Base-by-base conservation (phyloP, 92 coral and sea anemone genomes). In the Hydrozoanthus gracilis region DNA sequence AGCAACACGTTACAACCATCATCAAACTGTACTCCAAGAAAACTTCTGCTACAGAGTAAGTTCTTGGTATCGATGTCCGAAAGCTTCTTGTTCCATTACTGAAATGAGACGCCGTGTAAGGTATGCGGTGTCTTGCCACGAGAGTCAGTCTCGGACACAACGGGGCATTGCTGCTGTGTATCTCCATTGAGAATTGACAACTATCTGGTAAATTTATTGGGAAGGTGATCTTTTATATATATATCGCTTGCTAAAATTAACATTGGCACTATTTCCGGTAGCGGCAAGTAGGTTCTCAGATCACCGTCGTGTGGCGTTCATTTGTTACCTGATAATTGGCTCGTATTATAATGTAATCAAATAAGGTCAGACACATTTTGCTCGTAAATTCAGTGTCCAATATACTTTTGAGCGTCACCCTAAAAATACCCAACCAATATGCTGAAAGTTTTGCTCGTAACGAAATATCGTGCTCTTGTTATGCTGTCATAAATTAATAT, bases 41-140 rank as follows among this genome's bases (percentile, higher is more conserved):
- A 15, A 50, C 78, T 73, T 73, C 78, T 5, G 78, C 78, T 6
- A 46, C 78, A 2, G 78, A 73, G 78, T 73, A 73, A 48, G 58
- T 73, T n/a, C 54, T 15, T 48, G 58, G 15, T 1, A 47, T 13
- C 56, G 39, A 27, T 27, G 39, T 27, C 39, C 78, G 78, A 15
- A 8, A 73, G 44, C 27, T 45, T 48, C 78, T 73, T 48, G 58
- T 13, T 73, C 16, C 78, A 44, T 3, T 73, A 14, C 52, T 73
- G 13, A 73, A 48, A 15, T 13, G 58, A 14, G 78, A 8, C n/a
- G 78, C n/a, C 16, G 70, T n/a, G 39, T 14, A 8, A 14, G 78
- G 16, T 27, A 73, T 27, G 4, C 20, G 58, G 0, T 48, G 78
- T 13, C 12, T 52, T 46, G 78, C 52, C 78, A 73, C 49, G 56